Base-by-base conservation (phyloP, 1,140 invertebrate species). In the Pachyrhynchus sulphureomaculatus region DNA sequence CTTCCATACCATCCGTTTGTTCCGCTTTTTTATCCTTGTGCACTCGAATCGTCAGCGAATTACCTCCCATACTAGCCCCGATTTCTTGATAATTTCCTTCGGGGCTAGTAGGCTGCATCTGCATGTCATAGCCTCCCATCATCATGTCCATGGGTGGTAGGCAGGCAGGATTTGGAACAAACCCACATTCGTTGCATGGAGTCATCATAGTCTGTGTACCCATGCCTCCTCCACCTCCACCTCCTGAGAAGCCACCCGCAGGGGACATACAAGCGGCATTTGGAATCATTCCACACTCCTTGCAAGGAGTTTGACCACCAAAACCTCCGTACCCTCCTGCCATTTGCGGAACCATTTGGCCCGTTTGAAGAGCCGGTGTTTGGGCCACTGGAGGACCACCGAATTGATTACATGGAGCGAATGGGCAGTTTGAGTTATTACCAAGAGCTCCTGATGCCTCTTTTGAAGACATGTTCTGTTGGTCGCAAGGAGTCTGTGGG, bases 1-100 rank as follows among this genome's bases (percentile, higher is more conserved):
- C 18, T 18, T 47, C 51, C 18, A n/a, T 12, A 2, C 48, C 41
- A 44, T 67, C 63, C 0, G 64, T 37, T 23, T 69, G 53, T 49
- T 76, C 73, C 1, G 68, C 47, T 57, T 65, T 72, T 18, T 69
- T 72, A 29, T 76, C 73, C 53, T 75, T 76, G 37, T 75, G 75
- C 4, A 77, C 70, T 21, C 75, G 55, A 12, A 78, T 76, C 10
- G 70, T 78, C 6, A 78, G 51, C 17, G 70, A 68, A 51, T 78
- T 78, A n/a, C 72, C 72, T 4, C 75, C 75, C 69, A 78, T 72
- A 13, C 64, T 64, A 1, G 75, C 74, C 0, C 74, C 75, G 37
- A 78, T 77, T 65, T 77, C 75, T 62, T 77, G 72, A 47, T 75
- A 76, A 42, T 70, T 68, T 18, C 71, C 67, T 8, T 67, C 65